These are phyloP conservation scores for Mythimna impura DNA, from an alignment of 2,888 invertebrate genomes.

Conservation along the genomic window DNA sequence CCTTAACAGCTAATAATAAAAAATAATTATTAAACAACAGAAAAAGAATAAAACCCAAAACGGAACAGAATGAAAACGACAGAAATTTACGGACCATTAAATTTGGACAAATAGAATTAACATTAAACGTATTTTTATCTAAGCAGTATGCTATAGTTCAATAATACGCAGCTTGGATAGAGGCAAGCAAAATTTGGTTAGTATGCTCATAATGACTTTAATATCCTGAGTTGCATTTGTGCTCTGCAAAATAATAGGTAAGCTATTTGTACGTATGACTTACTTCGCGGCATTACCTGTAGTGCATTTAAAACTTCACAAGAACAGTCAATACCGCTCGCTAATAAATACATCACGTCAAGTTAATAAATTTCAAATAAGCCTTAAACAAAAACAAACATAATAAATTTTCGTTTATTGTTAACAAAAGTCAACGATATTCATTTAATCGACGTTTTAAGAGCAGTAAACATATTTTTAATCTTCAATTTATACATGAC, in stretches of 20 bases:
- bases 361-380: constrained; percentile 46
- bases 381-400: constrained; percentile 46
- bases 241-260: background rate
- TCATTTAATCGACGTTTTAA: constrained; percentile 61
- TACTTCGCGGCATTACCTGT: background rate
- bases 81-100: no score
- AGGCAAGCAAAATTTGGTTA: background rate
- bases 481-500: constrained; percentile 56
- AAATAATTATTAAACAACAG: no score
- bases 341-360: constrained; percentile 50
- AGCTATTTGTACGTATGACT: background rate
- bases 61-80: no score
- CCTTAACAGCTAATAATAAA: no score
- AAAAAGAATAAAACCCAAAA: no score
- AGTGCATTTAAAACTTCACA: constrained; percentile 6
- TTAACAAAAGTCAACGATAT: constrained; percentile 62
- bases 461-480: constrained; percentile 61
- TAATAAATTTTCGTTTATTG: constrained; percentile 60
- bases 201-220: background rate
- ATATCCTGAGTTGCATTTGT: background rate
- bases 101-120: no score
- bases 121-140: no score
- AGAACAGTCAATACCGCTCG: constrained; percentile 15
- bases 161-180: background rate
- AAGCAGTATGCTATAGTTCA: no score